Base-by-base conservation (phyloP, 2,888 invertebrate species). In the Eilema depressum region DNA sequence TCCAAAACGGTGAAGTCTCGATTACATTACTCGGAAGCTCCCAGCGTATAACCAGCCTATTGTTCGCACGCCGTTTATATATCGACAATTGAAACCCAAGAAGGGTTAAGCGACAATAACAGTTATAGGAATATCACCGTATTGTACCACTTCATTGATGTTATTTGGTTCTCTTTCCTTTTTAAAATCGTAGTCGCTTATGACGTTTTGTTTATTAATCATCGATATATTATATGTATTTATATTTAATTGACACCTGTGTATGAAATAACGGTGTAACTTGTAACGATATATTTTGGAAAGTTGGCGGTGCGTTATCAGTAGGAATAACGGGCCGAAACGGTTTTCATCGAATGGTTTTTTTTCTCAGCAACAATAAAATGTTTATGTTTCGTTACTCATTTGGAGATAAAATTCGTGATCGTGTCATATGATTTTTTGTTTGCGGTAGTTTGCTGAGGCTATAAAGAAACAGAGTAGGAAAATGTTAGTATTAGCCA, bases 171-270 rank as follows among this genome's bases (percentile, higher is more conserved):
- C 20, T 10, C 10, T 53, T 53, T 53, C n/a, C 10, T n/a, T 53
- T 20, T 7, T 1, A 53, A 53, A 53, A 8, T 53, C 53, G 53
- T n/a, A 53, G 53, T 53, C n/a, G n/a, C 10, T n/a, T 53, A 53
- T n/a, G 53, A 1, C n/a, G 53, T 53, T 53, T 53, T 53, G 53
- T 53, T n/a, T 53, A 53, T n/a, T 10, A 53, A n/a, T 20, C n/a
- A n/a, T 53, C 17, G 7, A n/a, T 20, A 53, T 53, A 53, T 53
- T n/a, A n/a, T 59, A 25, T 23, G 8, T 56, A 20, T 59, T 59
- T 59, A 53, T n/a, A 20, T 80, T 79, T 87, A 88, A 89, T 89
- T 89, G 89, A 88, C 89, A 88, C 82, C 75, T 80, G 75, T 73
- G 71, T 74, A 78, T 72, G 78, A 82, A 81, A 78, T 81, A 76